phyloP scores from a whole-genome alignment of 2,888 invertebrate genomes.

The Erynnis tages region DNA sequence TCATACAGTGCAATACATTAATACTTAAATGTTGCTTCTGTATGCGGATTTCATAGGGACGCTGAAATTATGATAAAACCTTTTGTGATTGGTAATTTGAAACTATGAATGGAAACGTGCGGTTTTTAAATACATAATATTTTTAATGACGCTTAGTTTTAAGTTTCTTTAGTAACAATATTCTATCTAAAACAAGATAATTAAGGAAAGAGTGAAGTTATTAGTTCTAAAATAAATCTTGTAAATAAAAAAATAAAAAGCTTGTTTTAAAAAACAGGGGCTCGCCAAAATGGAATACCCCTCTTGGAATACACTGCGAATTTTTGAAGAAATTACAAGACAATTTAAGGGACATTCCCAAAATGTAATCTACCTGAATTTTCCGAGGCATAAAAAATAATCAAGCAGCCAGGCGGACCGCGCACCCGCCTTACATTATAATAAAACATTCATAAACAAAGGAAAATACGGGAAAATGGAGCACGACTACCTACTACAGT shows the following conservation, averaged over 20 bases:
- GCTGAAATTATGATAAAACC: constrained; percentile 2
- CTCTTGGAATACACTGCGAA: background rate
- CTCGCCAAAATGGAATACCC: too few relatives aligned
- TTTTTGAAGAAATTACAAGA: background rate
- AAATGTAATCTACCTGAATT: background rate
- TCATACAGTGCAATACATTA: constrained; percentile 1
- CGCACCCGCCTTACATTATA: constrained; percentile 15
- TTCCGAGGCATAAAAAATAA: constrained; percentile 8
- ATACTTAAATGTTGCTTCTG: constrained; percentile 12
- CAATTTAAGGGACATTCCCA: background rate
- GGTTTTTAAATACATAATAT: too few relatives aligned
- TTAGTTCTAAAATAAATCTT: too few relatives aligned
- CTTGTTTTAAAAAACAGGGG: too few relatives aligned
- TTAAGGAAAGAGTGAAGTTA: too few relatives aligned
- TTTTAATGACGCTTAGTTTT: too few relatives aligned
- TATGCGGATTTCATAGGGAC: constrained; percentile 11
- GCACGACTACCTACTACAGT: too few relatives aligned
- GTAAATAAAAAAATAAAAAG: too few relatives aligned
- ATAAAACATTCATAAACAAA: constrained; percentile 27
- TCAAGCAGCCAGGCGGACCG: constrained; percentile 6
- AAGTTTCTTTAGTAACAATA: too few relatives aligned
- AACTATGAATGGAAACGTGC: too few relatives aligned
- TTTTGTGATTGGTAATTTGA: background rate
- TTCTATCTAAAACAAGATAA: too few relatives aligned
- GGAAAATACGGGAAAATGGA: constrained; percentile 23